Conservation (phyloP, 2,113 vertebrate species). For the Tyto alba region DNA sequence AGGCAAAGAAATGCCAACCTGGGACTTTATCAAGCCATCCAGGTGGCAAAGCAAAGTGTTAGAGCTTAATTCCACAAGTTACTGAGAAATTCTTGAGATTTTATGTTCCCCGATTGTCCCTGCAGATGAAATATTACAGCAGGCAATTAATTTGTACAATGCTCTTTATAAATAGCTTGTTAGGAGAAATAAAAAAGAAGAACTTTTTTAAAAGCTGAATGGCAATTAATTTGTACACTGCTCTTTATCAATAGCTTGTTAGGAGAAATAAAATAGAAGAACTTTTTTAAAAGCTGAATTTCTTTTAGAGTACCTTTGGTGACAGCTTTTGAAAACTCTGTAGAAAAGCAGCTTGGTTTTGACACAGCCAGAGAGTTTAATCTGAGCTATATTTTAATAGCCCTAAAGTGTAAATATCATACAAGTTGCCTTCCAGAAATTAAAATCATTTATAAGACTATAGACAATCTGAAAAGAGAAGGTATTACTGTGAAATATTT, state of each 20-base stretch:
- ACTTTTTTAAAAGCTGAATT: not conserved
- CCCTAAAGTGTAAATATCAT: not conserved
- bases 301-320: not conserved
- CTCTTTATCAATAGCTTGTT: not conserved
- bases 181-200: not conserved
- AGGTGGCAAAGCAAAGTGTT: constrained; percentile 36
- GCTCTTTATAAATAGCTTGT: not conserved
- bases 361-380: not conserved
- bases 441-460: not conserved
- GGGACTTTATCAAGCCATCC: constrained; percentile 11
- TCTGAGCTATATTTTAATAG: not conserved
- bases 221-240: not conserved
- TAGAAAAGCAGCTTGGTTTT: not conserved
- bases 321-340: not conserved
- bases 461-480: not conserved
- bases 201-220: not conserved
- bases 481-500: not conserved
- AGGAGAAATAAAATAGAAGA: not conserved
- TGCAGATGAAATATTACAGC: not conserved
- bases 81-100: not conserved
- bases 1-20: constrained; percentile 50
- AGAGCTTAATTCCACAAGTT: not conserved
- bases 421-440: not conserved
- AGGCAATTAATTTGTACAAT: not conserved
- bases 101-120: not conserved